Percentiles rank a stretch among this genome's conserved stretches.
These are phyloP conservation scores for Archivesica marissinica DNA, from an alignment of 1,140 invertebrate genomes.

Conservation along the genomic window DNA sequence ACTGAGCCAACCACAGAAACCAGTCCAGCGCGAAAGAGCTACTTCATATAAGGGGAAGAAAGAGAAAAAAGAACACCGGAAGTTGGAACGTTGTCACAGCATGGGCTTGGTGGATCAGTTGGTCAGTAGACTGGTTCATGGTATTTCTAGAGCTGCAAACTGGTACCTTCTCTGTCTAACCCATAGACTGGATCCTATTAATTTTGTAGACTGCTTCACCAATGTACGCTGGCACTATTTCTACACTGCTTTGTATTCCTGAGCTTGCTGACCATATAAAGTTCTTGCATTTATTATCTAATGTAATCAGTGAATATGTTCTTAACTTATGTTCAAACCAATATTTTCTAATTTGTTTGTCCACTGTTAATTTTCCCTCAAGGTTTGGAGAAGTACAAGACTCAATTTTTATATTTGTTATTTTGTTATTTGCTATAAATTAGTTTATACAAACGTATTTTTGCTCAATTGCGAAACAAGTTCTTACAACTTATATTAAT, in stretches of 20 bases:
- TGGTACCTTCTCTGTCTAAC: conserved; percentile 11
- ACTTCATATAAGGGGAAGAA: conserved; percentile 82
- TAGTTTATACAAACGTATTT: too few relatives aligned
- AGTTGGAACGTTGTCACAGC: conserved; percentile 78
- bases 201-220: conserved; percentile 28
- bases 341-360: too few relatives aligned
- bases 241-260: conserved; percentile 11
- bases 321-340: too few relatives aligned
- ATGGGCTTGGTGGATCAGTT: conserved; percentile 77
- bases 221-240: not conserved
- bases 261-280: not conserved
- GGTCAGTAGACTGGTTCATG: conserved; percentile 73
- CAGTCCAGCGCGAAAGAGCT: conserved; percentile 71
- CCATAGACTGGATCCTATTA: conserved; percentile 11
- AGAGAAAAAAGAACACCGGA: conserved; percentile 77
- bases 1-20: conserved; percentile 35
- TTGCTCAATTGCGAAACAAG: too few relatives aligned
- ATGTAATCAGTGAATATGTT: too few relatives aligned
- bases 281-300: not conserved
- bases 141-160: not conserved
- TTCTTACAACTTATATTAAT: too few relatives aligned
- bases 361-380: too few relatives aligned
- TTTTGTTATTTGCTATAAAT: too few relatives aligned
- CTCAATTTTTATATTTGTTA: too few relatives aligned
- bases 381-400: too few relatives aligned